These are phyloP conservation scores for Epicampocera succincta DNA, from an alignment of 2,888 invertebrate genomes.

Conservation along the genomic window DNA sequence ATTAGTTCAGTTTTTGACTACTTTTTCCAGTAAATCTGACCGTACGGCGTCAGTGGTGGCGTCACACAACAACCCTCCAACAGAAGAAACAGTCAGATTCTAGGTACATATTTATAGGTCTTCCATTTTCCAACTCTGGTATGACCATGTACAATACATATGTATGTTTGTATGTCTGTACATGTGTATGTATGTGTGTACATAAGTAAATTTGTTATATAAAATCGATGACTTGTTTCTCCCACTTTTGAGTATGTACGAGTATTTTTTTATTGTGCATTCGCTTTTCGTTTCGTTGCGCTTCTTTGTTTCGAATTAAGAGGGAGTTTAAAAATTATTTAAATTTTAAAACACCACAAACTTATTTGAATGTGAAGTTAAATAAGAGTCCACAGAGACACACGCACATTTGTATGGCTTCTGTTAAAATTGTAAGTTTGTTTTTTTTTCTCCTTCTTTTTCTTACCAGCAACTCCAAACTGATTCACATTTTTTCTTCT, in stretches of 20 bases:
- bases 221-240: slow-evolving; percentile 63
- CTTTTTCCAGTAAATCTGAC: no score
- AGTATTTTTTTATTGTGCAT: slow-evolving; percentile 9
- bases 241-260: slow-evolving; percentile 37
- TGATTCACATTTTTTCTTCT: slow-evolving; percentile 59
- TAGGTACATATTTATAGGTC: no score
- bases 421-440: slow-evolving; percentile 43
- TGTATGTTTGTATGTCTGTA: not conserved
- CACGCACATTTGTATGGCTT: slow-evolving; percentile 62
- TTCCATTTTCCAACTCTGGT: slow-evolving; percentile 1
- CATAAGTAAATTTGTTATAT: slow-evolving; percentile 38
- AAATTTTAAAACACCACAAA: slow-evolving; percentile 19
- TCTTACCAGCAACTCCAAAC: slow-evolving; percentile 22
- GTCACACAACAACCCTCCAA: no score
- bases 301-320: slow-evolving; percentile 59
- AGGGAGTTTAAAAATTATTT: slow-evolving; percentile 60
- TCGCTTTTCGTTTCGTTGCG: slow-evolving; percentile 1
- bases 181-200: not conserved
- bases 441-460: slow-evolving; percentile 18
- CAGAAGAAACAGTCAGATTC: no score
- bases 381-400: slow-evolving; percentile 2
- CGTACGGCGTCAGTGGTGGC: no score
- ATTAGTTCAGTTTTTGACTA: no score
- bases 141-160: no score
- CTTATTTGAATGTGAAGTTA: slow-evolving; percentile 22